Conservation (phyloP, 1,140 invertebrate genomes). For the Sitophilus oryzae region DNA sequence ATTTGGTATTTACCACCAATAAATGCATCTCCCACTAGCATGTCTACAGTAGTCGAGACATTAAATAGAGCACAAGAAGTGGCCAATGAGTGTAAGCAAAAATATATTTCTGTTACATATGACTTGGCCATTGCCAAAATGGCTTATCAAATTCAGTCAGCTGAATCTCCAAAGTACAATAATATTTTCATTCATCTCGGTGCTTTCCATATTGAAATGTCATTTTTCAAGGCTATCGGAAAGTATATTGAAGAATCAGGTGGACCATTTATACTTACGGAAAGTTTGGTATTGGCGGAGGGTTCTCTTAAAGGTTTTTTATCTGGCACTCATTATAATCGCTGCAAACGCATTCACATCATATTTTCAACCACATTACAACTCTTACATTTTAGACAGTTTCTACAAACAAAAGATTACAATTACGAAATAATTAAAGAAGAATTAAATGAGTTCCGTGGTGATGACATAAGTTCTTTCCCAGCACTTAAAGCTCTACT, state of each 20-base stretch:
- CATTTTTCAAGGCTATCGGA: conserved; percentile 19
- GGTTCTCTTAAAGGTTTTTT: conserved; percentile 21
- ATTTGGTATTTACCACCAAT: conserved; percentile 35
- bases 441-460: background rate
- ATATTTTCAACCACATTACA: conserved; percentile 15
- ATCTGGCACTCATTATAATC: conserved; percentile 12
- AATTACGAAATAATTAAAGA: background rate
- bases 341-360: background rate
- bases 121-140: conserved; percentile 43
- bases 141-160: conserved; percentile 32
- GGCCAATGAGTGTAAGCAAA: conserved; percentile 33
- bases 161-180: conserved; percentile 17
- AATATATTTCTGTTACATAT: conserved; percentile 36
- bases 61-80: conserved; percentile 31
- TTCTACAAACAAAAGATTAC: conserved; percentile 4
- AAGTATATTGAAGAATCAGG: conserved; percentile 43
- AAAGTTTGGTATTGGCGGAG: conserved; percentile 11
- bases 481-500: background rate
- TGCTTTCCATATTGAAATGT: conserved; percentile 41
- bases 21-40: conserved; percentile 37
- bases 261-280: conserved; percentile 20
- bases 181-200: conserved; percentile 44
- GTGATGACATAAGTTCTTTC: background rate
- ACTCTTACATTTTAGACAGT: conserved; percentile 15
- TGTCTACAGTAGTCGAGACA: conserved; percentile 37